phyloP scores from a whole-genome alignment of 2,113 vertebrate genomes.

The Python bivittatus region DNA sequence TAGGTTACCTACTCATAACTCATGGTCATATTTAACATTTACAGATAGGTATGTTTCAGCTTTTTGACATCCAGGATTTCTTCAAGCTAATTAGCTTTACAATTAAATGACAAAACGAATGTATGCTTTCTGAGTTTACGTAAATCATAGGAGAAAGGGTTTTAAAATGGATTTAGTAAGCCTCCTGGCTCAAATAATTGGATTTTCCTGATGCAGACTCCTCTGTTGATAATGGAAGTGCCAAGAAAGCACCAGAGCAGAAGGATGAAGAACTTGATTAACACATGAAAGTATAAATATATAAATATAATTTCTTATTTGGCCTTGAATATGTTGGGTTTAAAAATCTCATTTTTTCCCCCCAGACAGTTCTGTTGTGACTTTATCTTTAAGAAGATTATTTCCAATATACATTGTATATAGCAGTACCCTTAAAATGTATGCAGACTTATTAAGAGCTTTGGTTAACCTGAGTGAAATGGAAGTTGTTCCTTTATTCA shows the following conservation, averaged over 20 bases:
- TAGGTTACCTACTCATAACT: slow-evolving; percentile 28
- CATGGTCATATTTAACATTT: slow-evolving; percentile 13
- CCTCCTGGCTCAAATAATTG: slow-evolving; percentile 19
- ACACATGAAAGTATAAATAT: neutral
- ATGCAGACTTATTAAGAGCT: slow-evolving; percentile 12
- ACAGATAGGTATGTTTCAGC: slow-evolving; percentile 2
- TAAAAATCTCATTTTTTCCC: neutral
- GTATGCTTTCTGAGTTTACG: slow-evolving; percentile 7
- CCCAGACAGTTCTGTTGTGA: neutral
- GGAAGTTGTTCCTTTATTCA: slow-evolving; percentile 15
- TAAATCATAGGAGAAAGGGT: slow-evolving; percentile 8
- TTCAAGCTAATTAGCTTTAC: slow-evolving; percentile 28
- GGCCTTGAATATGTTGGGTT: neutral
- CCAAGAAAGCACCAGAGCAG: slow-evolving; percentile 22
- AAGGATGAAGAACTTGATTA: slow-evolving; percentile 31
- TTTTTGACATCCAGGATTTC: slow-evolving; percentile 20
- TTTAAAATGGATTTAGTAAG: slow-evolving; percentile 45
- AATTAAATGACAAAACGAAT: slow-evolving; percentile 34
- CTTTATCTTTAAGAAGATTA: neutral
- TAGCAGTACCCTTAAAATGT: slow-evolving; percentile 21
- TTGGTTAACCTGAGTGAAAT: slow-evolving; percentile 17
- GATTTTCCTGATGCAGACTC: slow-evolving; percentile 34
- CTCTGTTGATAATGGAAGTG: neutral
- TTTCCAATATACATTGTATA: slow-evolving; percentile 3
- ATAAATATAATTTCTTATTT: slow-evolving; percentile 12